Evolutionary conservation across 2,888 invertebrate species (phyloP).

Genomic region (Enchytraeus crypticus): DNA sequence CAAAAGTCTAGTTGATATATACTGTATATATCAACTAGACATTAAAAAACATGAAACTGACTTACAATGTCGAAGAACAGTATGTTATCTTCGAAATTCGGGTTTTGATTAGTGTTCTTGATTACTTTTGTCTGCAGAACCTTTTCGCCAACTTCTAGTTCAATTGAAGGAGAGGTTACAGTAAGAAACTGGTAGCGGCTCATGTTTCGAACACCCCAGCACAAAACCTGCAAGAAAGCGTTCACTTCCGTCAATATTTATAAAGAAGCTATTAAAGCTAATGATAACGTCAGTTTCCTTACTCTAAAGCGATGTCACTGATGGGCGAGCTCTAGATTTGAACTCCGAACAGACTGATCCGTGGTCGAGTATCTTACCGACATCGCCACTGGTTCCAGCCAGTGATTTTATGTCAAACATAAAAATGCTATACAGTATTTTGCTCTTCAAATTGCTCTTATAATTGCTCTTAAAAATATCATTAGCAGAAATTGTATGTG

Average conservation of each 20-base stretch:
- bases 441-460: too few species aligned
- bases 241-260: not conserved
- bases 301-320: too few species aligned
- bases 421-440: not conserved
- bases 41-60: constrained; percentile 9
- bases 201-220: constrained; percentile 82
- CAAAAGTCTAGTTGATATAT: not conserved
- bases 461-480: too few species aligned
- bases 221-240: constrained; percentile 52
- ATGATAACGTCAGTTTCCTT: too few species aligned
- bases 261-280: too few species aligned
- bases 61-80: constrained; percentile 68
- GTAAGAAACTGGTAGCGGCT: constrained; percentile 71
- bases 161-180: constrained; percentile 77
- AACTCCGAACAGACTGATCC: too few species aligned
- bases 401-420: not conserved
- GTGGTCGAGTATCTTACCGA: too few species aligned
- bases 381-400: too few species aligned
- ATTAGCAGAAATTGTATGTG: too few species aligned
- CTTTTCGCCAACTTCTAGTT: constrained; percentile 80
- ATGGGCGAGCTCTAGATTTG: too few species aligned
- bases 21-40: not conserved
- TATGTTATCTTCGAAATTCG: constrained; percentile 75
- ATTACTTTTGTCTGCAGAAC: constrained; percentile 73
- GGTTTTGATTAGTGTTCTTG: constrained; percentile 74